Evolutionary conservation across 1,140 invertebrate species (phyloP).

Genomic region (Euura saliciscinereae): DNA sequence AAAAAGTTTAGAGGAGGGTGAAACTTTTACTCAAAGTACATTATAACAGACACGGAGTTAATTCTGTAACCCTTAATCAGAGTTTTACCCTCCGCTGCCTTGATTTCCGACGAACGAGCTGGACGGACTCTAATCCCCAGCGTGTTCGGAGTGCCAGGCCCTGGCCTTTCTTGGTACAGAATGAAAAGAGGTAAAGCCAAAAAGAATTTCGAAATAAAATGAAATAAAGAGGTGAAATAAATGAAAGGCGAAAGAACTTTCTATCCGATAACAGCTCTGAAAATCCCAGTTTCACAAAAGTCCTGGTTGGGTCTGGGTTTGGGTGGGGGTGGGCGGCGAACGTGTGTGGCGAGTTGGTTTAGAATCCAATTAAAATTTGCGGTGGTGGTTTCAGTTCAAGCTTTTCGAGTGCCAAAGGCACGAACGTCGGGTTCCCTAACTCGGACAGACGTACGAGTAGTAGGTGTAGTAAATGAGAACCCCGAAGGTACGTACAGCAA

Average conservation of each 20-base stretch:
- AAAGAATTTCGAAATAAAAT: neutral
- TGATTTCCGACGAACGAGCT: neutral
- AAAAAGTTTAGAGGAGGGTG: neutral
- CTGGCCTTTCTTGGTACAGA: neutral
- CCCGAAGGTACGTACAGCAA: neutral
- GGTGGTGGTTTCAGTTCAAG: neutral
- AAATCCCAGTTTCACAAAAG: neutral
- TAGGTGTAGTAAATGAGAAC: conserved; percentile 1
- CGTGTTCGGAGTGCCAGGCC: neutral
- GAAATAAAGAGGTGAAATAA: neutral
- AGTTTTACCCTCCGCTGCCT: neutral
- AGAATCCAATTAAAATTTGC: conserved; percentile 14
- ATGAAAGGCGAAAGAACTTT: neutral
- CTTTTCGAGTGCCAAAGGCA: conserved; percentile 6
- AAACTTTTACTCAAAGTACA: no score
- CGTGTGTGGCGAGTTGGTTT: neutral
- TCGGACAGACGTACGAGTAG: neutral
- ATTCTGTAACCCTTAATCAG: no score
- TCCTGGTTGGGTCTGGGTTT: neutral
- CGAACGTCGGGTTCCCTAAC: neutral
- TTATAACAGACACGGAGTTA: no score
- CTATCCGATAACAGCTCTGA: conserved; percentile 1
- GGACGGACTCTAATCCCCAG: neutral
- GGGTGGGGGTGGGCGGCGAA: neutral
- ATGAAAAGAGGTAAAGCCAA: neutral